Conservation (phyloP, 2,797 vertebrate species). For the Melanotaenia boesemani region DNA sequence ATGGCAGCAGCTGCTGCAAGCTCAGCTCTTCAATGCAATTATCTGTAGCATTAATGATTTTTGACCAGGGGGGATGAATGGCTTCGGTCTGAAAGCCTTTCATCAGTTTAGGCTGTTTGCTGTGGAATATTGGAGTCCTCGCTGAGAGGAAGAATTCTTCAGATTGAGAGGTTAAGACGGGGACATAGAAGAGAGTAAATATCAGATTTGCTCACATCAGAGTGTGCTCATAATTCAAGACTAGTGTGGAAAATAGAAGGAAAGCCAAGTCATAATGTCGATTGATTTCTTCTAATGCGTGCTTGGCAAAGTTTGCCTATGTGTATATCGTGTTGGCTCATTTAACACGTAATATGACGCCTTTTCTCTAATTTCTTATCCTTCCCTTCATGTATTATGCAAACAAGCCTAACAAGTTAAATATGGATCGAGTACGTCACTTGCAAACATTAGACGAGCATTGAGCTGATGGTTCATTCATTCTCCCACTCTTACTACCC, state of each 20-base stretch:
- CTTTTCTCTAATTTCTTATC: not conserved
- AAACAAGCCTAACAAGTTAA: constrained; percentile 18
- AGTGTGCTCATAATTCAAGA: constrained; percentile 26
- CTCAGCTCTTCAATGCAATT: constrained; percentile 76
- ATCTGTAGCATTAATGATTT: constrained; percentile 80
- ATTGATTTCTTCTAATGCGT: constrained; percentile 40
- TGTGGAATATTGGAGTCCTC: constrained; percentile 31
- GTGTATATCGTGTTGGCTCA: not conserved
- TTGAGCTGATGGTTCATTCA: constrained; percentile 58
- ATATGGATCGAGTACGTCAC: constrained; percentile 36
- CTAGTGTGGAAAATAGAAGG: constrained; percentile 17
- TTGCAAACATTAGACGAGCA: constrained; percentile 34
- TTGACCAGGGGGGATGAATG: constrained; percentile 69
- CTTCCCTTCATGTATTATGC: not conserved
- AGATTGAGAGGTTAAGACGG: constrained; percentile 53
- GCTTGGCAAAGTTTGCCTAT: not conserved
- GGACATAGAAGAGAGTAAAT: constrained; percentile 46
- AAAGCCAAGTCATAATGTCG: constrained; percentile 35
- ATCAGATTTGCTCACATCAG: constrained; percentile 47
- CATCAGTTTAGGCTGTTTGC: constrained; percentile 47
- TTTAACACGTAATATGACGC: not conserved
- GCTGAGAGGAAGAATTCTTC: constrained; percentile 25
- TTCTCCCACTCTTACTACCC: constrained; percentile 27
- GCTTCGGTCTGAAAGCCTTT: constrained; percentile 61
- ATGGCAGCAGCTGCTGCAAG: constrained; percentile 67